These are phyloP conservation scores for Henicopernis longicauda DNA, from an alignment of 2,113 vertebrate species.

Conservation along the genomic window DNA sequence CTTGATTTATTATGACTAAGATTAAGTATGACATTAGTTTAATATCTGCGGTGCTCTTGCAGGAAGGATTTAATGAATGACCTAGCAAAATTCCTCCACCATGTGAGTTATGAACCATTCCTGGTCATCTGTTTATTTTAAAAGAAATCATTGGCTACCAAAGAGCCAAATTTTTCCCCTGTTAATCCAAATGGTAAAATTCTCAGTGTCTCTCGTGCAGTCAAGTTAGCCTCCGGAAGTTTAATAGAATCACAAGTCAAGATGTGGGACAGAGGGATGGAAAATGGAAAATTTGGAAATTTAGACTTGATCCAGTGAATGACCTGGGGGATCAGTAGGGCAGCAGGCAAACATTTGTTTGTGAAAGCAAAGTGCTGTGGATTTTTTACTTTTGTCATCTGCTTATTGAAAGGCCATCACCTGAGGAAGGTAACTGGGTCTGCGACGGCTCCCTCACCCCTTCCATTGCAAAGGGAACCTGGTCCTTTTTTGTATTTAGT, in stretches of 20 bases:
- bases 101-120: background rate
- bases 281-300: background rate
- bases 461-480: background rate
- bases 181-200: background rate
- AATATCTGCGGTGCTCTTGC: background rate
- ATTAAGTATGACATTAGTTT: background rate
- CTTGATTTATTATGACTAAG: background rate
- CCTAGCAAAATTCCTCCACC: background rate
- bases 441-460: fast-evolving
- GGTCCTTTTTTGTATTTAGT: background rate
- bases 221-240: background rate
- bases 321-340: background rate
- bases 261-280: background rate
- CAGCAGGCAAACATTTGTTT: background rate
- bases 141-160: background rate
- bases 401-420: background rate
- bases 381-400: background rate
- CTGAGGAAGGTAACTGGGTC: background rate
- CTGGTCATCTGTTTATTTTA: background rate
- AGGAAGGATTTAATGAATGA: background rate
- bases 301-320: background rate
- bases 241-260: background rate
- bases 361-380: background rate
- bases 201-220: background rate
- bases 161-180: background rate